phyloP scores from a whole-genome alignment of 2,888 invertebrate species.

The Dicyrtomina minuta region DNA sequence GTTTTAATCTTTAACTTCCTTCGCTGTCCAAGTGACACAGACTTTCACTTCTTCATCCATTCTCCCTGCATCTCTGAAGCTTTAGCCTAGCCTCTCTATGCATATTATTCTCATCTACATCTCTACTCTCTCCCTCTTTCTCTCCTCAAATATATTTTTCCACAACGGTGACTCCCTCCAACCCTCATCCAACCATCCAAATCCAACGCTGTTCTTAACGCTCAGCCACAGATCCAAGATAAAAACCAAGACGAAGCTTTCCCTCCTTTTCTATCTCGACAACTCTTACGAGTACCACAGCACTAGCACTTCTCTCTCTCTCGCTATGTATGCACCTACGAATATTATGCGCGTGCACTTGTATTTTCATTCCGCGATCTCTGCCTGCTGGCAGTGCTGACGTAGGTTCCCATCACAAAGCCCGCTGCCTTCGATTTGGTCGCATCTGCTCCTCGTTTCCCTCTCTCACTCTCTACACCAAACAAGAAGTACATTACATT shows the following conservation, averaged over 20 bases:
- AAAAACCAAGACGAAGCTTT: neutral
- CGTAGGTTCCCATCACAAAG: slow-evolving; percentile 8
- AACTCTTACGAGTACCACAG: neutral
- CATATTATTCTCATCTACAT: neutral
- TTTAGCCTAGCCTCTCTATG: neutral
- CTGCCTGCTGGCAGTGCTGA: slow-evolving; percentile 9
- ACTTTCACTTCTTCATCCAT: slow-evolving; percentile 5
- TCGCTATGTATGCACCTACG: no score
- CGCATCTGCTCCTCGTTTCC: slow-evolving; percentile 22
- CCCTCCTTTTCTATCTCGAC: neutral
- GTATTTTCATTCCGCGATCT: neutral
- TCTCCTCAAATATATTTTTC: neutral
- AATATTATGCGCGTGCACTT: neutral
- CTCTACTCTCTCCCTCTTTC: neutral
- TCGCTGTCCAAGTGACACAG: neutral
- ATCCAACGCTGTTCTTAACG: no score
- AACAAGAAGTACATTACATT: neutral
- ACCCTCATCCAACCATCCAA: no score
- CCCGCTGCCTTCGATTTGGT: slow-evolving; percentile 17
- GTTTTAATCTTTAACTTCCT: slow-evolving; percentile 45
- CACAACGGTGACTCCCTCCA: neutral
- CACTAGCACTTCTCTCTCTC: no score
- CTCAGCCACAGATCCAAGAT: neutral
- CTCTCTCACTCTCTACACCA: neutral
- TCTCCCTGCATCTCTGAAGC: neutral